phyloP scores from a whole-genome alignment of 2,113 vertebrate species.

The Puntigrus tetrazona region DNA sequence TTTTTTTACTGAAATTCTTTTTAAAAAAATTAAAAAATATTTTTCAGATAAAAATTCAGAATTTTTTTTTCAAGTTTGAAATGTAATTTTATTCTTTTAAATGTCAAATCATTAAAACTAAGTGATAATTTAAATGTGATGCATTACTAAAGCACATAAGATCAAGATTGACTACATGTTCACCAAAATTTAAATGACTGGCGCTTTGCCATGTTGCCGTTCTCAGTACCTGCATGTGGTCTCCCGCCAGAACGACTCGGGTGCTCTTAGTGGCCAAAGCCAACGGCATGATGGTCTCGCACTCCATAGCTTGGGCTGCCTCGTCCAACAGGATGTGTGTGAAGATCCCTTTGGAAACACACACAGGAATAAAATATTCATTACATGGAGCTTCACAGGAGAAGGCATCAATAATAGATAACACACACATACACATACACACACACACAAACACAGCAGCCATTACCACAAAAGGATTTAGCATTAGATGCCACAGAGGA shows the following conservation, averaged over 20 bases:
- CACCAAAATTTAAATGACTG: no score
- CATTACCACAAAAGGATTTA: not conserved
- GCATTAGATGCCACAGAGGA: not conserved
- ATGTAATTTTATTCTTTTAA: no score
- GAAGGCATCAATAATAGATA: slow-evolving; percentile 47
- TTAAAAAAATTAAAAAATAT: no score
- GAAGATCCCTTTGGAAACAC: slow-evolving; percentile 86
- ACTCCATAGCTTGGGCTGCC: slow-evolving; percentile 99
- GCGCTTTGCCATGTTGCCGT: not conserved
- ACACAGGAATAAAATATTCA: slow-evolving; percentile 48
- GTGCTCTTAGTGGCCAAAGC: slow-evolving; percentile 91
- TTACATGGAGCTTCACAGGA: slow-evolving; percentile 28
- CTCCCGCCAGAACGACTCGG: slow-evolving; percentile 94
- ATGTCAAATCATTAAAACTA: no score
- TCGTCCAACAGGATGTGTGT: slow-evolving; percentile 97
- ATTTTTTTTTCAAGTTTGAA: no score
- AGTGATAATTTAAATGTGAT: not conserved
- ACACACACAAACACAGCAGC: not conserved
- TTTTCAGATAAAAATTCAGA: no score
- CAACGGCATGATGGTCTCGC: slow-evolving; percentile 98
- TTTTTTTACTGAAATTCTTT: no score
- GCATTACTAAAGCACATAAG: not conserved
- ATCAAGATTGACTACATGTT: not conserved
- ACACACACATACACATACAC: not conserved
- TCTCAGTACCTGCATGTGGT: slow-evolving; percentile 93